Conservation (phyloP, 2,797 vertebrate genomes). For the Brotula barbata region DNA sequence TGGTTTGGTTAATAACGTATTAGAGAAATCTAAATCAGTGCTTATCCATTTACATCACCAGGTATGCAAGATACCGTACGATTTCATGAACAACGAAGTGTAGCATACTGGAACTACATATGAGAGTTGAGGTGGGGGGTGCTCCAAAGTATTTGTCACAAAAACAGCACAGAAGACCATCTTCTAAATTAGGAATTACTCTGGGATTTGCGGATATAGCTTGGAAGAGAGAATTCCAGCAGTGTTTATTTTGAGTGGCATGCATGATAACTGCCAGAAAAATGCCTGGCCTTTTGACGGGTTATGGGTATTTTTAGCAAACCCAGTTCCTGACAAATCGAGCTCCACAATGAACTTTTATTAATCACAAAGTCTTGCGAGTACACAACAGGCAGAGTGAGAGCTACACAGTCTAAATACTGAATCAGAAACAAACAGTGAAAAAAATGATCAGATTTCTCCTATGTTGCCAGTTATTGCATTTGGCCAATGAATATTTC, state of each 20-base stretch:
- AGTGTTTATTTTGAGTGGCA: slow-evolving; percentile 63
- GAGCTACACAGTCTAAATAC: slow-evolving; percentile 7
- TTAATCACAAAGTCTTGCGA: slow-evolving; percentile 23
- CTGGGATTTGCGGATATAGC: slow-evolving; percentile 39
- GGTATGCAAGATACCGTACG: slow-evolving; percentile 49
- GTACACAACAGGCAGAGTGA: neutral
- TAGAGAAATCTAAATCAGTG: slow-evolving; percentile 50
- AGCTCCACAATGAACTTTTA: slow-evolving; percentile 31
- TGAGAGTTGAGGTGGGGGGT: neutral
- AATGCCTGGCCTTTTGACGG: slow-evolving; percentile 23
- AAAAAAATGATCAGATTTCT: slow-evolving; percentile 3
- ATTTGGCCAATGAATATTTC: slow-evolving; percentile 41
- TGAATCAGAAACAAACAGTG: slow-evolving; percentile 6
- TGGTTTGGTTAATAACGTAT: slow-evolving; percentile 45
- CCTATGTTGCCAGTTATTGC: slow-evolving; percentile 18
- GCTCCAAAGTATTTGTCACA: slow-evolving; percentile 26
- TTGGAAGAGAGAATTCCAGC: slow-evolving; percentile 49
- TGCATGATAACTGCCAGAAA: too few relatives aligned
- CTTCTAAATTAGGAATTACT: slow-evolving; percentile 65
- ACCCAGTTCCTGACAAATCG: slow-evolving; percentile 51
- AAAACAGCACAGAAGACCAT: slow-evolving; percentile 29
- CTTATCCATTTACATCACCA: slow-evolving; percentile 61
- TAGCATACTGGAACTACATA: slow-evolving; percentile 32
- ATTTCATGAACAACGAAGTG: slow-evolving; percentile 32
- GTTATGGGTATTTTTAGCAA: slow-evolving; percentile 59